phyloP scores from a whole-genome alignment of 2,888 invertebrate genomes.

The Drosophila neotestacea region DNA sequence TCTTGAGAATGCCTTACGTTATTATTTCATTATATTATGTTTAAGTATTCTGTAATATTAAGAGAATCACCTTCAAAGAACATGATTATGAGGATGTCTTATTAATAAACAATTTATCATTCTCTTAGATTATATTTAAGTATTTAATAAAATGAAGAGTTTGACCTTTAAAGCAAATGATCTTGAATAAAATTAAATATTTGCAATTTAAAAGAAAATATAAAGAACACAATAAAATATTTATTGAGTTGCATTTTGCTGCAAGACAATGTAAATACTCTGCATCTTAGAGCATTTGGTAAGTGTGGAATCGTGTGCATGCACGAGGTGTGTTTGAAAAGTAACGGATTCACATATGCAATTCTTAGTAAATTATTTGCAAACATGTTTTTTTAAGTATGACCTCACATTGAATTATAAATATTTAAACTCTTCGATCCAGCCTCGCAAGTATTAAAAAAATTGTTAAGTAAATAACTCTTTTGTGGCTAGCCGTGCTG shows the following conservation, averaged over 20 bases:
- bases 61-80: not conserved
- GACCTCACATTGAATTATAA: slow-evolving; percentile 4
- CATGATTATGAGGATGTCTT: not conserved
- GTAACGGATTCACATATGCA: slow-evolving; percentile 14
- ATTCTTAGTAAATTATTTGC: not conserved
- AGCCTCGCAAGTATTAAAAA: slow-evolving; percentile 49
- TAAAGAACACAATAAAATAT: not conserved
- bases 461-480: slow-evolving; percentile 70
- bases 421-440: slow-evolving; percentile 41
- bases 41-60: not conserved
- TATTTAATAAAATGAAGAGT: no score
- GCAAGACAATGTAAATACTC: not conserved
- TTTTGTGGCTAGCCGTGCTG: slow-evolving; percentile 52
- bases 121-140: not conserved
- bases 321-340: slow-evolving; percentile 42
- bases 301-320: slow-evolving; percentile 28
- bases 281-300: not conserved
- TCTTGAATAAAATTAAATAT: no score
- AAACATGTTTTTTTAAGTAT: not conserved
- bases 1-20: not conserved
- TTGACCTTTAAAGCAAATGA: no score
- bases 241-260: not conserved
- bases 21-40: not conserved
- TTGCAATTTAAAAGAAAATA: not conserved
- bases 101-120: not conserved